These are phyloP conservation scores for Falco berigora DNA, from an alignment of 2,797 vertebrate species.

Conservation along the genomic window DNA sequence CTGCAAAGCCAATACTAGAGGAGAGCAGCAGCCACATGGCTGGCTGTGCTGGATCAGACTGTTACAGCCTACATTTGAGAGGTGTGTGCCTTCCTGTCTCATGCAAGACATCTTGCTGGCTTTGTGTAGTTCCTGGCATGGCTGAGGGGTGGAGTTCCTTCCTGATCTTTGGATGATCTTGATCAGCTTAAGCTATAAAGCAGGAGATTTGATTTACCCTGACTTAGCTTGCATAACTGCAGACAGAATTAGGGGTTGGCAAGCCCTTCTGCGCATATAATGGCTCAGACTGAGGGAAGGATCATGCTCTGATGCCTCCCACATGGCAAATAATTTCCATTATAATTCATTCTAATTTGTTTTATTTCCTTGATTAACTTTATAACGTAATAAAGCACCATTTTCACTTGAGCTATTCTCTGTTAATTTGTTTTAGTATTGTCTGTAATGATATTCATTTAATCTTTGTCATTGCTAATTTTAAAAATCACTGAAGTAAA, in stretches of 20 bases:
- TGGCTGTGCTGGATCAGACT: background rate
- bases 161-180: constrained; percentile 49
- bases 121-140: background rate
- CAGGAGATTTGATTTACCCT: constrained; percentile 55
- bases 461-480: constrained; percentile 62
- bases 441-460: constrained; percentile 63
- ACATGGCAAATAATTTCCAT: constrained; percentile 58
- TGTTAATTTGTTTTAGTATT: constrained; percentile 66
- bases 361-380: constrained; percentile 70
- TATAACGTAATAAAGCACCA: constrained; percentile 56
- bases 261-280: constrained; percentile 20
- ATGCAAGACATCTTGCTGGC: background rate
- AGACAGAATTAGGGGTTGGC: constrained; percentile 20
- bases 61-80: background rate
- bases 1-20: background rate
- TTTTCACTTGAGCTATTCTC: constrained; percentile 54
- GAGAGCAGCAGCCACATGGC: background rate
- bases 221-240: constrained; percentile 48
- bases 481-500: constrained; percentile 56
- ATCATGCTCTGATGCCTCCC: constrained; percentile 48
- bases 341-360: constrained; percentile 64
- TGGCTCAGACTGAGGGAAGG: constrained; percentile 13
- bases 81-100: constrained; percentile 37
- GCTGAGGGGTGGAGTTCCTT: constrained; percentile 43
- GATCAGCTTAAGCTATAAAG: constrained; percentile 51